Percentiles rank a stretch among this genome's conserved stretches.
phyloP scores from a whole-genome alignment of 2,888 invertebrate genomes.

The Drosophila fulvimacula region DNA sequence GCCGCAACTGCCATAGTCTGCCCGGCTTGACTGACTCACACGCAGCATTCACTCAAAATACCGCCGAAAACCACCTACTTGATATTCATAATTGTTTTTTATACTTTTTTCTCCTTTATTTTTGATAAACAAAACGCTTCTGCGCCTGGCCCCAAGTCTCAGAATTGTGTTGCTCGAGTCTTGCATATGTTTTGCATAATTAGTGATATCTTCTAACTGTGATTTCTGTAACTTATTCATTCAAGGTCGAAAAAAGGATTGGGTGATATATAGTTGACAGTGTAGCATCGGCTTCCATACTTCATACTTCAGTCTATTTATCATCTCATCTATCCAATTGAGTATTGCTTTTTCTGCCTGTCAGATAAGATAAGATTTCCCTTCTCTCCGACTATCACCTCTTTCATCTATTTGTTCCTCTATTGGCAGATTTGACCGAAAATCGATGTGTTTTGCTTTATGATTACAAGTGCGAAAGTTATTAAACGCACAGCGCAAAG shows the following conservation, averaged over 20 bases:
- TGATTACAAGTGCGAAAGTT: conserved; percentile 37
- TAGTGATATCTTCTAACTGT: conserved; percentile 20
- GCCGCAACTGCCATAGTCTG: conserved; percentile 23
- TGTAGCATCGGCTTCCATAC: background rate
- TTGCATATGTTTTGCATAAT: conserved; percentile 35
- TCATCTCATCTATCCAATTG: background rate
- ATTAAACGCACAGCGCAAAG: conserved; percentile 33
- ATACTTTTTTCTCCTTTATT: background rate
- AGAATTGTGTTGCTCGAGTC: conserved; percentile 33
- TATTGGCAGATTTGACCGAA: background rate
- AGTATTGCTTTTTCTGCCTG: too few species aligned
- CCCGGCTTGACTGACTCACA: conserved; percentile 25
- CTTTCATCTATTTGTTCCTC: background rate
- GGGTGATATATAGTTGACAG: background rate
- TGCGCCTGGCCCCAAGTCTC: background rate
- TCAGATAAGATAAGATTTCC: background rate
- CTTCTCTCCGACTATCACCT: background rate
- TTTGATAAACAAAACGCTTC: background rate
- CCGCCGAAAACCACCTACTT: background rate
- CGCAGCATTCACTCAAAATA: conserved; percentile 2
- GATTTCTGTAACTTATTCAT: conserved; percentile 18
- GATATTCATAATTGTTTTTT: background rate
- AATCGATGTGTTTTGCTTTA: background rate
- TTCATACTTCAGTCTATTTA: background rate
- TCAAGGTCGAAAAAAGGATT: background rate